Base-by-base conservation (phyloP, 1,140 invertebrate genomes). In the Hyphantria cunea region DNA sequence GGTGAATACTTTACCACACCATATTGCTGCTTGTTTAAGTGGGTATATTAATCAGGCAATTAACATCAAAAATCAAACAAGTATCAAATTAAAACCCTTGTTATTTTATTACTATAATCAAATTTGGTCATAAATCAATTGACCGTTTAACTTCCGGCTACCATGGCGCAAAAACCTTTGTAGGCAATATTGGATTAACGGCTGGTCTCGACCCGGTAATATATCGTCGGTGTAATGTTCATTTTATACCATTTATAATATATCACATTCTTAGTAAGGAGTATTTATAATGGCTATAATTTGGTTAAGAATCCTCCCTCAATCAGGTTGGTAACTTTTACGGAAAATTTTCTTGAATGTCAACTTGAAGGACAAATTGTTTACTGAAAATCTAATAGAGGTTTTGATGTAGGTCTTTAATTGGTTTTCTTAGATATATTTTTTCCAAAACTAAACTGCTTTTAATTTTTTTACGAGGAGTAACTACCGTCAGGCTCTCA, bases 111-210 rank as follows among this genome's bases (percentile, higher is more conserved):
- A 55, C n/a, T 32, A 47, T 15, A 55, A 53, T 53, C 37, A 53
- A 13, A 41, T 53, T 53, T 41, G 31, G 34, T 8, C 34, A 37
- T 47, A 55, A 55, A 44, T 55, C 12, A 55, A 55, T 47, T 55
- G 14, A 44, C 0, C 34, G 34, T 14, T 15, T 13, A 55, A 45
- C 17, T 14, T 55, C 41, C 13, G 32, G 25, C 34, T 15, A 45
- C n/a, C 11, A 12, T 17, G 39, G 10, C 7, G n/a, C 25, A 33
- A 47, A 55, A 34, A 17, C 33, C 51, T 53, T 53, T 53, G 51
- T 53, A n/a, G 53, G 9, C 39, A 31, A 55, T 55, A 55, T 55
- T 41, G 25, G 15, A 55, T 47, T 47, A 55, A 17, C 11, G 31
- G 8, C 42, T 13, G 31, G 17, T 25, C 17, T 25, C 17, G 17